Evolutionary conservation across 2,113 vertebrate genomes (phyloP).

Genomic region (Vicugna pacos): DNA sequence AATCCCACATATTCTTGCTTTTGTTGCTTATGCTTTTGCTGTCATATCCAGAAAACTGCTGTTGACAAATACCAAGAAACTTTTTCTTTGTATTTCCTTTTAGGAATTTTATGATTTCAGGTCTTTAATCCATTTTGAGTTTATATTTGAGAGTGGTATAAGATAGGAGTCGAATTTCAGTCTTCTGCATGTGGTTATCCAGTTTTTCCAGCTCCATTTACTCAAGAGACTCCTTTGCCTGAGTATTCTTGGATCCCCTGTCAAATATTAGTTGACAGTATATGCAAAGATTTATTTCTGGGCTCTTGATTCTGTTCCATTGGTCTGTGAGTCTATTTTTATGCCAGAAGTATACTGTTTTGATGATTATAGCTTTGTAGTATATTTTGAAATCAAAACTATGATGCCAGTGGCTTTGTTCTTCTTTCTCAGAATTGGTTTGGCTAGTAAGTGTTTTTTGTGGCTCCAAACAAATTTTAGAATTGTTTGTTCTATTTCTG

Average conservation of each 20-base stretch:
- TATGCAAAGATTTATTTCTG: neutral
- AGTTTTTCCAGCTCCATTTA: neutral
- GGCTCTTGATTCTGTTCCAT: neutral
- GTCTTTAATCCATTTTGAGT: neutral
- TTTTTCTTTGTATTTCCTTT: neutral
- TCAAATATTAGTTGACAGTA: neutral
- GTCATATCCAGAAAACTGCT: neutral
- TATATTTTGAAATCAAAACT: neutral
- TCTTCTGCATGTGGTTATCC: neutral
- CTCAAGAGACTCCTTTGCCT: neutral
- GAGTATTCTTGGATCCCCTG: neutral
- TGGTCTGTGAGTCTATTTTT: neutral
- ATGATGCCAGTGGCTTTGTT: neutral
- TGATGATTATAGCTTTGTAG: neutral
- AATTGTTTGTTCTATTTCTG: neutral
- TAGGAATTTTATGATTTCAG: neutral
- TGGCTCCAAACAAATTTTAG: neutral
- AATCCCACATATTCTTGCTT: neutral
- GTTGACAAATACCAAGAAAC: neutral
- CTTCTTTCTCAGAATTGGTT: neutral
- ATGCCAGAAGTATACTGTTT: neutral
- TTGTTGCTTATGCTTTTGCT: neutral
- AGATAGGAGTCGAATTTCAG: neutral
- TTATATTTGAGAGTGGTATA: neutral
- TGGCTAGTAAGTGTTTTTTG: neutral